Conservation (phyloP, 1,140 invertebrate genomes). For the Stegodyphus dumicola region DNA sequence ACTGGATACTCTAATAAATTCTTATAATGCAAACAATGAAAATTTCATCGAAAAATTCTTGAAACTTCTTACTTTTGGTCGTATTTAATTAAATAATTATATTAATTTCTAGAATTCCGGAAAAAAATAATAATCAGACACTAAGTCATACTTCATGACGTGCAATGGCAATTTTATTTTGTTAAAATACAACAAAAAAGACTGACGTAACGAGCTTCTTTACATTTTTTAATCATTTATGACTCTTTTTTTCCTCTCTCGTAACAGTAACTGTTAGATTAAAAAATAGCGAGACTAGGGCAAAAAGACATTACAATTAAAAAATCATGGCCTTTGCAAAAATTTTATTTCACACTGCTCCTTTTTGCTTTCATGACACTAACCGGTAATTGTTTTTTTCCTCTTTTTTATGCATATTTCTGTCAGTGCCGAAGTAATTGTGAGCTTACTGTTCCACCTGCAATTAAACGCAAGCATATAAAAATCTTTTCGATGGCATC, state of each 20-base stretch:
- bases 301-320: slow-evolving; percentile 45
- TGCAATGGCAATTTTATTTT: slow-evolving; percentile 42
- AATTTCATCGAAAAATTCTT: slow-evolving; percentile 47
- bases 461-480: slow-evolving; percentile 52
- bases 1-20: too few relatives aligned
- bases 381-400: slow-evolving; percentile 43
- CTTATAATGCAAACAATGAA: too few relatives aligned
- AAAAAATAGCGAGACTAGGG: slow-evolving; percentile 37
- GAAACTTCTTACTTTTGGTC: slow-evolving; percentile 8
- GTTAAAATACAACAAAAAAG: slow-evolving; percentile 23
- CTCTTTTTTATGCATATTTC: slow-evolving; percentile 7
- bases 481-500: slow-evolving; percentile 50
- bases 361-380: slow-evolving; percentile 21
- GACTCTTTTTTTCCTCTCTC: slow-evolving; percentile 26
- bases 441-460: slow-evolving; percentile 18
- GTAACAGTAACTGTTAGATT: slow-evolving; percentile 49
- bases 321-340: slow-evolving; percentile 58
- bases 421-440: slow-evolving; percentile 50
- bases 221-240: slow-evolving; percentile 59
- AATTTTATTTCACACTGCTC: slow-evolving; percentile 56
- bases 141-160: slow-evolving; percentile 33
- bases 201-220: slow-evolving; percentile 24
- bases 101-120: slow-evolving; percentile 41
- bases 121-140: slow-evolving; percentile 32
- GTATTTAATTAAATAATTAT: slow-evolving; percentile 58